phyloP scores from a whole-genome alignment of 2,113 vertebrate species.

The Sinocyclocheilus maitianheensis region DNA sequence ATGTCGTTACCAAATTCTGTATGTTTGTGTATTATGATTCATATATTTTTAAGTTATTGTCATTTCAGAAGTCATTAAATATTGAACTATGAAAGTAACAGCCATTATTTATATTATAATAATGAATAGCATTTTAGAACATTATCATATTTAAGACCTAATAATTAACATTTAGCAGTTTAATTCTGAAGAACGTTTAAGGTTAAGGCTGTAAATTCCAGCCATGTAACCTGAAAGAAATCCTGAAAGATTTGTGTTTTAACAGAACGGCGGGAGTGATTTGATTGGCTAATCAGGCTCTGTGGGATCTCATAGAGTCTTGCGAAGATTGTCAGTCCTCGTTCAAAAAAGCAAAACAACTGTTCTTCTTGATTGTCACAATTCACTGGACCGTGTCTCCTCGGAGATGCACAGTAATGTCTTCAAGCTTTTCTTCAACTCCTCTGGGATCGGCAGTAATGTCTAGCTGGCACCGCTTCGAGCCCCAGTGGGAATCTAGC shows the following conservation, averaged over 20 bases:
- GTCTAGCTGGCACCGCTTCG: constrained; percentile 43
- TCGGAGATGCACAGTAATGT: constrained; percentile 52
- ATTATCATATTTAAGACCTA: background rate
- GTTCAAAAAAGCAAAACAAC: constrained; percentile 41
- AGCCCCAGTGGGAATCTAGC: constrained; percentile 48
- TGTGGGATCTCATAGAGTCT: background rate
- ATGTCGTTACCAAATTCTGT: background rate
- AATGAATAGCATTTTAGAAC: background rate
- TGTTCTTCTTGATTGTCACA: constrained; percentile 60
- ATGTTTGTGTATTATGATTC: background rate
- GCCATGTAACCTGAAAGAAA: background rate
- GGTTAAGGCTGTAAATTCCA: background rate
- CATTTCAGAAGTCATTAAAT: background rate
- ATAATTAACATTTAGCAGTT: background rate
- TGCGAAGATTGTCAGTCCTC: background rate
- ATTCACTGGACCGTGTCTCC: constrained; percentile 59
- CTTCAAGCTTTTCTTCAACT: constrained; percentile 40
- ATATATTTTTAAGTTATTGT: too few species aligned
- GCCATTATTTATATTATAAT: background rate
- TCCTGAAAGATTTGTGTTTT: background rate
- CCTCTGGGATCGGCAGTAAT: constrained; percentile 51
- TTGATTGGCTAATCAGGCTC: constrained; percentile 38
- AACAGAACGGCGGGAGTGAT: background rate
- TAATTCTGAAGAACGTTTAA: background rate
- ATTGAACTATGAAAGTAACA: too few species aligned